phyloP scores from a whole-genome alignment of 2,113 vertebrate genomes.

The Mohoua ochrocephala region DNA sequence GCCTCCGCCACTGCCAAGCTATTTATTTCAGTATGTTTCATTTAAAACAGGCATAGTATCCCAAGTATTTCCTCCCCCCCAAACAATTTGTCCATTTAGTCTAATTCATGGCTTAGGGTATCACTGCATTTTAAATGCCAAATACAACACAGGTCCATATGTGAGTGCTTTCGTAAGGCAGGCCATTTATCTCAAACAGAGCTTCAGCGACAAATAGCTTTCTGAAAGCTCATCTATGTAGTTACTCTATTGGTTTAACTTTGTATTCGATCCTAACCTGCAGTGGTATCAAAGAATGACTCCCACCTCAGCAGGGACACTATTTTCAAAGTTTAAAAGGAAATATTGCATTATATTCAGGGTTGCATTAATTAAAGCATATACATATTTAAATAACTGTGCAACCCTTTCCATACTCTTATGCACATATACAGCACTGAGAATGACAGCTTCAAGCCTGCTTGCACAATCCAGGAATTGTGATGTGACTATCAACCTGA shows the following conservation, averaged over 20 bases:
- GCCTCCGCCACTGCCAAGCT: fast-evolving
- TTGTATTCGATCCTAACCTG: neutral
- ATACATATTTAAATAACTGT: neutral
- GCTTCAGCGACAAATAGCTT: neutral
- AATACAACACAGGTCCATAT: neutral
- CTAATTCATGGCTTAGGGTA: neutral
- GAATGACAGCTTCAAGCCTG: neutral
- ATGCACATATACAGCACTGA: neutral
- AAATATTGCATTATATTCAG: neutral
- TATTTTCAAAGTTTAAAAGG: neutral
- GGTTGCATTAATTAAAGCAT: neutral
- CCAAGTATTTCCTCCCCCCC: neutral
- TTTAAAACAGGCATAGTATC: neutral
- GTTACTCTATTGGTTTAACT: neutral
- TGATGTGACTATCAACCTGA: neutral
- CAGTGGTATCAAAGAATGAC: neutral
- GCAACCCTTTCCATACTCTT: neutral
- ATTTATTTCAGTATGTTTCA: neutral
- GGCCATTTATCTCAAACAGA: neutral
- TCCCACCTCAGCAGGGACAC: neutral
- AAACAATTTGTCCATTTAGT: neutral
- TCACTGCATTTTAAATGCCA: neutral
- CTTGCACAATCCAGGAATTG: neutral
- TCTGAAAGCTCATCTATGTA: neutral
- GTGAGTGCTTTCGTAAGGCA: neutral